Evolutionary conservation across 53 echinoderm and acorn worm species (phyloP).

Genomic region (Crossaster papposus): DNA sequence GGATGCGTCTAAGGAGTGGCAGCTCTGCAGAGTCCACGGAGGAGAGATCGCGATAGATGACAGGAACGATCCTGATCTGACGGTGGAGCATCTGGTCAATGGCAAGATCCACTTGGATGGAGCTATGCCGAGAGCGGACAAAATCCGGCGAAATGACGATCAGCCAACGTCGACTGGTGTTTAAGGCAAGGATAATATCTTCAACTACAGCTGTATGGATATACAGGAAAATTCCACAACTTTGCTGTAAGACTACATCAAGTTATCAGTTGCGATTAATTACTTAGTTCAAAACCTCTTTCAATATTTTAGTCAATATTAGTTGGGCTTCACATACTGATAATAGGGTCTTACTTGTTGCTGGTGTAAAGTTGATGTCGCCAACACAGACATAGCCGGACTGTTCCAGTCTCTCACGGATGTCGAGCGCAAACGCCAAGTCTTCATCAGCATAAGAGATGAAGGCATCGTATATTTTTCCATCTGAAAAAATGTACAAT

Average conservation of each 20-base stretch:
- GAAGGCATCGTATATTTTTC: slow-evolving; percentile 67
- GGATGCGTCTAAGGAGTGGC: slow-evolving; percentile 14
- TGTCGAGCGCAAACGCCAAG: slow-evolving; percentile 52
- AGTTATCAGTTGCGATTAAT: too few relatives aligned
- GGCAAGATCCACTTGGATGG: slow-evolving; percentile 53
- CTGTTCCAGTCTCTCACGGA: slow-evolving; percentile 43
- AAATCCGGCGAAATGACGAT: slow-evolving; percentile 59
- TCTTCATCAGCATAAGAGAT: slow-evolving; percentile 74
- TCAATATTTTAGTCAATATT: too few relatives aligned
- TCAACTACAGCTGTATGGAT: slow-evolving; percentile 43
- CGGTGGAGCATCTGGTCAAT: slow-evolving; percentile 34
- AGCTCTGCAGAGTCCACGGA: neutral
- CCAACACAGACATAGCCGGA: slow-evolving; percentile 61
- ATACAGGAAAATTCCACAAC: neutral
- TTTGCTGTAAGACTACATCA: too few relatives aligned
- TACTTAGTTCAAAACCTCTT: too few relatives aligned
- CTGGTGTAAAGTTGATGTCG: slow-evolving; percentile 66
- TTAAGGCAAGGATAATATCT: slow-evolving; percentile 39
- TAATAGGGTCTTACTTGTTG: slow-evolving; percentile 57
- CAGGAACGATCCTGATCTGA: slow-evolving; percentile 54
- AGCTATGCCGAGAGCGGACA: slow-evolving; percentile 34
- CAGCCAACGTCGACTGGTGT: slow-evolving; percentile 51
- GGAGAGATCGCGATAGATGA: slow-evolving; percentile 39
- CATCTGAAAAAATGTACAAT: slow-evolving; percentile 46
- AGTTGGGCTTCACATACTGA: neutral